phyloP scores from a whole-genome alignment of 2,113 vertebrate genomes.

The Barnardius zonarius region DNA sequence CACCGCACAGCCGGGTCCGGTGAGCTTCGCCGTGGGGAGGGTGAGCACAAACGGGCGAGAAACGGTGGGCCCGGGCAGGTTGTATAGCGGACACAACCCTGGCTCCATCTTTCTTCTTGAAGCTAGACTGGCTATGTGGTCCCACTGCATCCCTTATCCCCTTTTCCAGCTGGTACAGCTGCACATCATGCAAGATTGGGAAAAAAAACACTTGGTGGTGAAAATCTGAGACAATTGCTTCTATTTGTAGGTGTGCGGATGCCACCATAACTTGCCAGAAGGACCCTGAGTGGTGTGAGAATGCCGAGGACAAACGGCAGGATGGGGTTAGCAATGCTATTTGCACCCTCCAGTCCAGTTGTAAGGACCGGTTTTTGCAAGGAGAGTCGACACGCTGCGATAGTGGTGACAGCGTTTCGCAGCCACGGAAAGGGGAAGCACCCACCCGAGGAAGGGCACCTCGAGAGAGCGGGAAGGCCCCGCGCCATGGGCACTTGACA shows the following conservation, averaged over 20 bases:
- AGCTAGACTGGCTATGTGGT: background rate
- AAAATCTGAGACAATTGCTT: background rate
- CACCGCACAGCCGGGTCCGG: too few relatives aligned
- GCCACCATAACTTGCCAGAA: background rate
- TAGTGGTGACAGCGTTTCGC: fast-evolving
- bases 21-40: background rate
- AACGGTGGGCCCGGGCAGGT: fast-evolving
- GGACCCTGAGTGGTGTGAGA: background rate
- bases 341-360: background rate
- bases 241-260: background rate
- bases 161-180: background rate
- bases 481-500: too few relatives aligned
- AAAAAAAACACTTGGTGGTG: fast-evolving
- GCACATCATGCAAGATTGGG: background rate
- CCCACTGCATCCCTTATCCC: too few relatives aligned
- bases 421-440: background rate
- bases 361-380: background rate
- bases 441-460: background rate
- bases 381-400: background rate
- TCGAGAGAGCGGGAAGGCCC: background rate
- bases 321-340: background rate
- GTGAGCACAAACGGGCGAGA: background rate
- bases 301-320: background rate
- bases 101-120: background rate
- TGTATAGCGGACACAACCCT: too few relatives aligned